These are phyloP conservation scores for Drosophila sechellia DNA, from an alignment of 1,140 invertebrate species.

Conservation along the genomic window DNA sequence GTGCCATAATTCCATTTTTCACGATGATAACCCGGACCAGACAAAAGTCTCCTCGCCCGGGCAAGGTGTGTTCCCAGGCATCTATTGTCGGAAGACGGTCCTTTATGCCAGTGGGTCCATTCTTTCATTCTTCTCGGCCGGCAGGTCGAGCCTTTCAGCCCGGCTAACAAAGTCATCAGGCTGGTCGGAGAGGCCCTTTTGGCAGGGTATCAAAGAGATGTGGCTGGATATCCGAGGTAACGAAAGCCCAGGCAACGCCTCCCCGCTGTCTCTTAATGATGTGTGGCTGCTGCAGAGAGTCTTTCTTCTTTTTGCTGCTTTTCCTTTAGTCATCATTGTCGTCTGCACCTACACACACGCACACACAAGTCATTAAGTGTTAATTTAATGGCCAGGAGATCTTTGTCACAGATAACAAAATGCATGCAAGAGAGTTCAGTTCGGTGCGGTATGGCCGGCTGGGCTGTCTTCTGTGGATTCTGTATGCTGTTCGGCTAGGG, in stretches of 20 bases:
- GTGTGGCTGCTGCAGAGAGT: slow-evolving; percentile 76
- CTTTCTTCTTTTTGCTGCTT: slow-evolving; percentile 29
- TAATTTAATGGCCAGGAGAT: slow-evolving; percentile 82
- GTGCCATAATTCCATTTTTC: slow-evolving; percentile 49
- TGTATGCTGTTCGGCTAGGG: slow-evolving; percentile 24
- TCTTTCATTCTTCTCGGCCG: slow-evolving; percentile 3
- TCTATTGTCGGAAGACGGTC: slow-evolving; percentile 26
- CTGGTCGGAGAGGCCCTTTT: slow-evolving; percentile 2
- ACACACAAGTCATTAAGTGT: slow-evolving; percentile 81
- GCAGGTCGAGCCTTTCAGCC: slow-evolving; percentile 15
- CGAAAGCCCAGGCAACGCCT: slow-evolving; percentile 56
- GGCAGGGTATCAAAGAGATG: slow-evolving; percentile 48
- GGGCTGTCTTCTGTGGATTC: slow-evolving; percentile 16
- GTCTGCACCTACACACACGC: slow-evolving; percentile 63
- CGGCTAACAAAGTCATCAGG: slow-evolving; percentile 58
- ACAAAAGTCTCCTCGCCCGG: slow-evolving; percentile 17
- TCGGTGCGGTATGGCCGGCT: slow-evolving; percentile 7
- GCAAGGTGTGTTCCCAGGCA: slow-evolving; percentile 32
- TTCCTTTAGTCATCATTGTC: slow-evolving; percentile 60
- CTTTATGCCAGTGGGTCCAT: slow-evolving; percentile 37
- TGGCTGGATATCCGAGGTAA: slow-evolving; percentile 34
- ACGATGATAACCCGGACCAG: slow-evolving; percentile 23
- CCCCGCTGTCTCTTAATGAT: slow-evolving; percentile 77
- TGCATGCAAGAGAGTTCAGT: slow-evolving; percentile 69
- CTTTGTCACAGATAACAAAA: slow-evolving; percentile 79